These are phyloP conservation scores for Coregonus suidteri DNA, from an alignment of 2,797 vertebrate genomes.

Conservation along the genomic window DNA sequence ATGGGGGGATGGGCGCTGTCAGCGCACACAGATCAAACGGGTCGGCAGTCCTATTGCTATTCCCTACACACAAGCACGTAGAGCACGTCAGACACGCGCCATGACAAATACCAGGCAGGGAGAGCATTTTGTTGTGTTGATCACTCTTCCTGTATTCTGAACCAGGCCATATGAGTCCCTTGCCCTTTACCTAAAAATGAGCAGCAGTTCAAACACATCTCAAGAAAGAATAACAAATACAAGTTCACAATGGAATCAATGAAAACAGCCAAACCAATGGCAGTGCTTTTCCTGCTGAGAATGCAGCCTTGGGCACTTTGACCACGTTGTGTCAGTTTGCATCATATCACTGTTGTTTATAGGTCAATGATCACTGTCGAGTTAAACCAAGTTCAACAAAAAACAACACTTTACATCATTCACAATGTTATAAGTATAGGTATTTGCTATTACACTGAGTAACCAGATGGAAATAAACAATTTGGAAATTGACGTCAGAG, in stretches of 20 bases:
- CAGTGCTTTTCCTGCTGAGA: neutral
- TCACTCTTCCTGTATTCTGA: neutral
- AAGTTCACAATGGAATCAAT: neutral
- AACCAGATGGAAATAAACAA: conserved; percentile 59
- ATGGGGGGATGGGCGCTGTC: conserved; percentile 75
- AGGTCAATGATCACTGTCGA: conserved; percentile 5
- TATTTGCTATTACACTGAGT: conserved; percentile 42
- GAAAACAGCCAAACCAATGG: neutral
- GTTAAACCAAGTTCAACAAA: neutral
- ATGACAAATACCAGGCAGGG: conserved; percentile 54
- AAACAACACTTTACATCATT: no score
- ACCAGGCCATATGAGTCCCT: neutral
- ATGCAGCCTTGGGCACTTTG: neutral
- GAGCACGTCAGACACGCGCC: conserved; percentile 69
- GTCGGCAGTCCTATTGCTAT: conserved; percentile 75
- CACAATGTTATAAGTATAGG: neutral
- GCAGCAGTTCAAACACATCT: neutral
- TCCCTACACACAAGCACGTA: conserved; percentile 70
- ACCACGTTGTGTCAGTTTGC: conserved; percentile 12
- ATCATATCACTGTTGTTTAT: conserved; percentile 27
- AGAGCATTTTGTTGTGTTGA: conserved; percentile 42
- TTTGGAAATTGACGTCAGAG: conserved; percentile 66
- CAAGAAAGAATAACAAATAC: neutral
- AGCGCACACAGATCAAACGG: conserved; percentile 69
- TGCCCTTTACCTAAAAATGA: neutral